phyloP scores from a whole-genome alignment of 1,140 invertebrate species.

The Neodiprion lecontei region DNA sequence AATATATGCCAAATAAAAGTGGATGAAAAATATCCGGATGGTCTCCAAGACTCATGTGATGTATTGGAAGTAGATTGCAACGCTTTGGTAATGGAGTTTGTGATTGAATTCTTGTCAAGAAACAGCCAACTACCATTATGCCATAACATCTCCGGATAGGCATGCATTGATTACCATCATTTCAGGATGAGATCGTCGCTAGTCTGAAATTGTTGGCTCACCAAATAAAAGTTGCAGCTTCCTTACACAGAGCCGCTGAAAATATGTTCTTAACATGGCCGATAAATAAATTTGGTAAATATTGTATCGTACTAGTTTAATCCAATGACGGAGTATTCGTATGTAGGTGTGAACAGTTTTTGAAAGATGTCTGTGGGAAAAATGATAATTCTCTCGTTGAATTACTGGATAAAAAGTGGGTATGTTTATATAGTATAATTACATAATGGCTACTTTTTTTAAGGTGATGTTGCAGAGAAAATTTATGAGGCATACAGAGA shows the following conservation, averaged over 20 bases:
- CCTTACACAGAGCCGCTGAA: slow-evolving; percentile 28
- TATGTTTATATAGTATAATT: neutral
- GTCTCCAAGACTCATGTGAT: slow-evolving; percentile 40
- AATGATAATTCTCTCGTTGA: too few species aligned
- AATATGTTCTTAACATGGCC: slow-evolving; percentile 47
- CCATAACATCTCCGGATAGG: neutral
- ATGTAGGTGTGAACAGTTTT: too few species aligned
- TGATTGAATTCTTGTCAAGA: neutral
- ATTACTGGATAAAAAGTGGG: too few species aligned
- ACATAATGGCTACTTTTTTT: neutral
- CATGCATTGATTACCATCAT: neutral
- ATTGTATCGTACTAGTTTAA: neutral
- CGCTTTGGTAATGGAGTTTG: slow-evolving; percentile 33
- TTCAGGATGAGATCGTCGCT: slow-evolving; percentile 42
- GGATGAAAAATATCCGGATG: slow-evolving; percentile 33
- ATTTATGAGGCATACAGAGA: slow-evolving; percentile 41
- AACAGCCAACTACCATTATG: slow-evolving; percentile 8
- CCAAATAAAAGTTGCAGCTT: slow-evolving; percentile 34
- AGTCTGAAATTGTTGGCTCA: slow-evolving; percentile 35
- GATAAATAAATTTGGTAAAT: slow-evolving; percentile 42
- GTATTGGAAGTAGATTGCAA: slow-evolving; percentile 41
- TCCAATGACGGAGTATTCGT: too few species aligned
- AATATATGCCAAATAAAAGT: slow-evolving; percentile 38
- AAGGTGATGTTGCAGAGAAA: slow-evolving; percentile 35
- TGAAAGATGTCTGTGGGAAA: too few species aligned